Percentiles rank a stretch among this genome's conserved stretches.
Conservation (phyloP, 2,113 vertebrate species). For the Calyptomena viridis region DNA sequence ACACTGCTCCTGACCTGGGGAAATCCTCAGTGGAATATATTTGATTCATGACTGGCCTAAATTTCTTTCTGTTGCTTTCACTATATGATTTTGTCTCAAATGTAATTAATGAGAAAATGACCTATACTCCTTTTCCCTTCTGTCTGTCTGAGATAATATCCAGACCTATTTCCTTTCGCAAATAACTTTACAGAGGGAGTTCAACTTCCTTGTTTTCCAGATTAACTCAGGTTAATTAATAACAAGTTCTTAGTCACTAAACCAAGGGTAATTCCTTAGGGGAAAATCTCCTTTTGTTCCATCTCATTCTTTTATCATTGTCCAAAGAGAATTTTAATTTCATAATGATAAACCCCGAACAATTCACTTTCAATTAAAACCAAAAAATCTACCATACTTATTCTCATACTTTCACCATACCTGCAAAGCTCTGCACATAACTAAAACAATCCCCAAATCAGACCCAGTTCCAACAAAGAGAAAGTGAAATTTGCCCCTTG, state of each 20-base stretch:
- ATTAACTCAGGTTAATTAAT: conserved; percentile 66
- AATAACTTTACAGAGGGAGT: conserved; percentile 33
- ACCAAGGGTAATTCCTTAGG: neutral
- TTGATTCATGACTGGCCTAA: neutral
- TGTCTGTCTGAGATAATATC: conserved; percentile 5
- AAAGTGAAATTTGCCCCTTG: neutral
- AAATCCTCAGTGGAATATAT: neutral
- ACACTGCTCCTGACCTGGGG: neutral
- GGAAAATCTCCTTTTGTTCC: neutral
- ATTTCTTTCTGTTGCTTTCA: neutral
- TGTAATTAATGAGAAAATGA: neutral
- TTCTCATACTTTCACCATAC: neutral
- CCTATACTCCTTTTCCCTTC: neutral
- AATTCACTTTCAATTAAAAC: neutral
- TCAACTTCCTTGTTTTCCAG: conserved; percentile 40
- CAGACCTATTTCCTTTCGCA: conserved; percentile 40
- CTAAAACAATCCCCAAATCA: neutral
- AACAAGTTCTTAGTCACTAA: conserved; percentile 37
- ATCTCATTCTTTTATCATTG: neutral
- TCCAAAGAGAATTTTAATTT: conserved; percentile 3
- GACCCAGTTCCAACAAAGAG: neutral
- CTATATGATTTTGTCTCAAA: neutral
- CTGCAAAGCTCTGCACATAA: neutral
- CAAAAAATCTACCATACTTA: neutral
- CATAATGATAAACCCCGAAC: neutral